phyloP scores from a whole-genome alignment of 2,888 invertebrate species.

The Ypsolopha sequella region DNA sequence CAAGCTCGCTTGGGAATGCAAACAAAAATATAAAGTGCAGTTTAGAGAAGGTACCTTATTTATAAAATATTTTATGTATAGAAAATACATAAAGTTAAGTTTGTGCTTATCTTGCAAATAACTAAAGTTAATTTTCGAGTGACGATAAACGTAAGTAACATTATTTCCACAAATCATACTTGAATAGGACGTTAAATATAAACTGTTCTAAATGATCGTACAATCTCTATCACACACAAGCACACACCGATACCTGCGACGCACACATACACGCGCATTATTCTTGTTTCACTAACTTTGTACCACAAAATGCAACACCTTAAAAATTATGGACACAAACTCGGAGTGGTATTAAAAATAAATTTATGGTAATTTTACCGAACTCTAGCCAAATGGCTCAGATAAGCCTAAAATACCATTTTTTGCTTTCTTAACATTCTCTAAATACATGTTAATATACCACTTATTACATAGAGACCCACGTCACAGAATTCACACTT shows the following conservation, averaged over 20 bases:
- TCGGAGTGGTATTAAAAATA: constrained; percentile 34
- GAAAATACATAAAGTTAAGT: background rate
- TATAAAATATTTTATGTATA: too few species aligned
- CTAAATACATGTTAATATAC: too few species aligned
- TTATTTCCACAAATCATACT: background rate
- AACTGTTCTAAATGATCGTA: constrained; percentile 5
- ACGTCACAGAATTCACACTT: too few species aligned
- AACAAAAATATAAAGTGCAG: too few species aligned
- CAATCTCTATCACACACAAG: constrained; percentile 29
- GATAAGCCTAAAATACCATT: too few species aligned
- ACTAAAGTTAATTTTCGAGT: background rate
- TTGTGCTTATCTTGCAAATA: background rate
- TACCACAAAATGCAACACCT: constrained; percentile 53
- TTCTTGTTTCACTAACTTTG: constrained; percentile 26
- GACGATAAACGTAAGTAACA: background rate
- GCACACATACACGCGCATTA: constrained; percentile 10
- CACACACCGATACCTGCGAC: constrained; percentile 21
- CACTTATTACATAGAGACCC: too few species aligned
- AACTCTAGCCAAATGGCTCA: too few species aligned
- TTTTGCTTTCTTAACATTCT: too few species aligned
- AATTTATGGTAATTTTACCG: constrained; percentile 6
- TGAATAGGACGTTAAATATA: background rate
- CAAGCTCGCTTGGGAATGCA: too few species aligned
- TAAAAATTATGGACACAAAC: constrained; percentile 31
- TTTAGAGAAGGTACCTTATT: too few species aligned